phyloP scores from a whole-genome alignment of 2,888 invertebrate species.

The Rotaria magnacalcarata region DNA sequence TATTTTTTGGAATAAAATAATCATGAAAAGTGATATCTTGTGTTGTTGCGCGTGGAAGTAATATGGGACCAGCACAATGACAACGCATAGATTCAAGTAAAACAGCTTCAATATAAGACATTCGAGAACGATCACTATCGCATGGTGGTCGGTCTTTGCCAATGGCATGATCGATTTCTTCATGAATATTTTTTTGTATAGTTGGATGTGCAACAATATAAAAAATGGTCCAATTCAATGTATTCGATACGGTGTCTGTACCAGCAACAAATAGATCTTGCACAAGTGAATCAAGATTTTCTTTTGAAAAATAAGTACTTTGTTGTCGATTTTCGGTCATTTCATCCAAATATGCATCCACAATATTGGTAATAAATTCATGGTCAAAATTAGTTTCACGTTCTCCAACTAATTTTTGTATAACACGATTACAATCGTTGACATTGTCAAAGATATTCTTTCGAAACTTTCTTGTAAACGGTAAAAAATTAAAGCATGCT shows the following conservation, averaged over 20 bases:
- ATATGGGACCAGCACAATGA: slow-evolving; percentile 43
- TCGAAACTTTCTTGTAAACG: slow-evolving; percentile 38
- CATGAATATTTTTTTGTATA: slow-evolving; percentile 33
- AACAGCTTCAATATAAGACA: slow-evolving; percentile 40
- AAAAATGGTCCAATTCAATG: slow-evolving; percentile 40
- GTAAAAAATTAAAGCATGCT: slow-evolving; percentile 46
- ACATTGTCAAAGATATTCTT: slow-evolving; percentile 38
- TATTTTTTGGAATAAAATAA: slow-evolving; percentile 41
- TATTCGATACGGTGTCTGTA: slow-evolving; percentile 43
- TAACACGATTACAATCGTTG: slow-evolving; percentile 37
- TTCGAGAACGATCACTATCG: slow-evolving; percentile 36
- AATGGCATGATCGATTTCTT: slow-evolving; percentile 38
- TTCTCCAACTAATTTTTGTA: slow-evolving; percentile 41
- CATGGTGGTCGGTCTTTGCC: slow-evolving; percentile 43
- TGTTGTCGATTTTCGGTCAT: not conserved
- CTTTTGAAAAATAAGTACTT: slow-evolving; percentile 23
- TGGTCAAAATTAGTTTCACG: slow-evolving; percentile 37
- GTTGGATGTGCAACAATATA: slow-evolving; percentile 39
- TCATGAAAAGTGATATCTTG: slow-evolving; percentile 38
- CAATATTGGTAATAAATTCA: slow-evolving; percentile 14
- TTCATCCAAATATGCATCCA: slow-evolving; percentile 32
- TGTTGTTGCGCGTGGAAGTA: slow-evolving; percentile 44
- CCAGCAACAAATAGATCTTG: slow-evolving; percentile 46
- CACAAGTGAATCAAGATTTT: slow-evolving; percentile 45
- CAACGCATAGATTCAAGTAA: slow-evolving; percentile 44